A percentile compares a stretch with the other conserved stretches of the same genome.
Evolutionary conservation across 2,113 vertebrate genomes (phyloP).

Genomic region (Dasyurus viverrinus): DNA sequence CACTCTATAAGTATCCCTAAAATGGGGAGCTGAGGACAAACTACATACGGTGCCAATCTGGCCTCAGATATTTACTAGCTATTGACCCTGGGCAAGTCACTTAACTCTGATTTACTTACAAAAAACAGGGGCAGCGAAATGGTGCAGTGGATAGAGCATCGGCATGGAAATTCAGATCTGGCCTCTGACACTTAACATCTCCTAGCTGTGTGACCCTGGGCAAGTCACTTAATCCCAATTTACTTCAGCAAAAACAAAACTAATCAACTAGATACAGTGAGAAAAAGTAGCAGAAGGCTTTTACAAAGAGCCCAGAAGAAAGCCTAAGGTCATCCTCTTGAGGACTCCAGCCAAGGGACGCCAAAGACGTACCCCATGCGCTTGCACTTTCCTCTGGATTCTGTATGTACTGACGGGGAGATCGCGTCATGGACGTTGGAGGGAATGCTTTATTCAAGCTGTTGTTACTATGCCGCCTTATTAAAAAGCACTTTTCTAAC

Average conservation of each 20-base stretch:
- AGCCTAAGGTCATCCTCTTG: not conserved
- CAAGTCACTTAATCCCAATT: not conserved
- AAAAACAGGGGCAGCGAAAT: not conserved
- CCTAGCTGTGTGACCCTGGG: too few species aligned
- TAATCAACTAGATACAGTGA: not conserved
- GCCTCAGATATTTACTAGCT: not conserved
- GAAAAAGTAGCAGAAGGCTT: not conserved
- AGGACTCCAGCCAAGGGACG: not conserved
- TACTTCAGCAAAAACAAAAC: not conserved
- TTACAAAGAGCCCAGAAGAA: not conserved
- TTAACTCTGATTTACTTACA: not conserved
- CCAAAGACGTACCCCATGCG: not conserved
- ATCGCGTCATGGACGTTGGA: not conserved
- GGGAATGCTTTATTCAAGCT: not conserved
- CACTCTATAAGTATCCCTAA: not conserved
- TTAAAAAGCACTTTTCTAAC: not conserved
- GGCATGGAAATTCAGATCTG: too few species aligned
- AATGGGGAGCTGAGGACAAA: not conserved
- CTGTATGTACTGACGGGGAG: not conserved
- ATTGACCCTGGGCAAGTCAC: not conserved
- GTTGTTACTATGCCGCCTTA: not conserved
- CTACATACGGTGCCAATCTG: not conserved
- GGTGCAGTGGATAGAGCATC: too few species aligned
- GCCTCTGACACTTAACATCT: not conserved
- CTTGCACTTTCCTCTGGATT: not conserved